Conservation (phyloP, 1,140 invertebrate genomes). For the Euura lappo region DNA sequence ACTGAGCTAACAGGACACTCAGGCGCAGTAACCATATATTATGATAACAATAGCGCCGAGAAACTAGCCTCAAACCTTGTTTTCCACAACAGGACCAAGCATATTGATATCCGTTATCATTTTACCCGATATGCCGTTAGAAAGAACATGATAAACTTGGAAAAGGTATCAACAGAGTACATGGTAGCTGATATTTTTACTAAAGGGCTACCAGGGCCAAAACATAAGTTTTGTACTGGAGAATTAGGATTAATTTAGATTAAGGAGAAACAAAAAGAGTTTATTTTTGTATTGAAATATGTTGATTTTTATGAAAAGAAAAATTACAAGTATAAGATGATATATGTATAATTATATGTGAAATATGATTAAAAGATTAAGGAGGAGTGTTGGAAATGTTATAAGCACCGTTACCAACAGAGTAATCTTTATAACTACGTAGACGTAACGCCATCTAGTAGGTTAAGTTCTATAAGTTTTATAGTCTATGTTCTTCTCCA, state of each 20-base stretch:
- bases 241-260: not conserved
- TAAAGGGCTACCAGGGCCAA: not conserved
- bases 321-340: too few species aligned
- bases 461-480: too few species aligned
- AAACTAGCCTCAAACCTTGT: not conserved
- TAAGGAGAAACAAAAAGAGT: too few species aligned
- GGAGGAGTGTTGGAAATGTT: too few species aligned
- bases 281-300: too few species aligned
- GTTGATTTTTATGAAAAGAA: too few species aligned
- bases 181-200: not conserved
- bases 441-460: too few species aligned
- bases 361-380: too few species aligned
- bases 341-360: too few species aligned
- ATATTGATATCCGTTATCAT: not conserved
- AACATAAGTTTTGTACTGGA: not conserved
- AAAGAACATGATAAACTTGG: not conserved
- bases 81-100: not conserved
- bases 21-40: not conserved
- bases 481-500: too few species aligned
- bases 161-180: not conserved
- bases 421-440: too few species aligned
- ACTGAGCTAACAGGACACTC: conserved; percentile 1
- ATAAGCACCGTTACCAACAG: too few species aligned
- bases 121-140: not conserved
- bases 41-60: not conserved